Conservation (phyloP, 1,140 invertebrate genomes). For the Amphibalanus amphitrite region DNA sequence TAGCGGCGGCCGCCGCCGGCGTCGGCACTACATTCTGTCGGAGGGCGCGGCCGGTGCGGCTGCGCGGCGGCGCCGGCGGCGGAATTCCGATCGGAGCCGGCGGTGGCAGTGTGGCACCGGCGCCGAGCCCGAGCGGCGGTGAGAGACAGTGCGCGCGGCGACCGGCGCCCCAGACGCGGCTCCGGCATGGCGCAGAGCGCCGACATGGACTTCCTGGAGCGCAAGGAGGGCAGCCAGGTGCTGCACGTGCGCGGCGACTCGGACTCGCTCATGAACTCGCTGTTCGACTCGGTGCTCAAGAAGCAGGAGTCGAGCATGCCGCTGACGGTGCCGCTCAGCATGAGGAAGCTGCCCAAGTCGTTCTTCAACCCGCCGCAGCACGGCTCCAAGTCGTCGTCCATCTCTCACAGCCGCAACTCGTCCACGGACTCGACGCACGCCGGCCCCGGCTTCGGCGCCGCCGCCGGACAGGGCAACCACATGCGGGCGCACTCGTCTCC, state of each 20-base stretch:
- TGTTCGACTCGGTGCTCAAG: conserved; percentile 88
- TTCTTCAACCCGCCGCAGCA: conserved; percentile 92
- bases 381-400: conserved; percentile 48
- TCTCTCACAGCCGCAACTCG: conserved; percentile 21
- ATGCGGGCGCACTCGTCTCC: conserved; percentile 89
- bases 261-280: conserved; percentile 76
- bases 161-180: neutral
- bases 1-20: neutral
- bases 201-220: neutral
- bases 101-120: neutral
- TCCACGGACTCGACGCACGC: conserved; percentile 21
- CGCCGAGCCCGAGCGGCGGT: too few relatives aligned
- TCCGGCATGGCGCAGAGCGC: neutral
- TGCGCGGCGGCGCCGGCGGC: neutral
- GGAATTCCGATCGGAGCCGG: neutral
- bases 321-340: conserved; percentile 73
- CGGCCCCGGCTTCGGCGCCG: conserved; percentile 18
- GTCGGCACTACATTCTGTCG: neutral
- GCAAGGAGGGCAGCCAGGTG: conserved; percentile 28
- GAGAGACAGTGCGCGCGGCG: neutral
- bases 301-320: conserved; percentile 52
- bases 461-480: conserved; percentile 36
- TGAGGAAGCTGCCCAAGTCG: conserved; percentile 87
- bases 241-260: conserved; percentile 83
- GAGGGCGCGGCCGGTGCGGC: neutral